Evolutionary conservation across 2,888 invertebrate genomes (phyloP), one percentile per base, ranked within the genome.

Genomic region (Leptarthrus brevirostris): DNA sequence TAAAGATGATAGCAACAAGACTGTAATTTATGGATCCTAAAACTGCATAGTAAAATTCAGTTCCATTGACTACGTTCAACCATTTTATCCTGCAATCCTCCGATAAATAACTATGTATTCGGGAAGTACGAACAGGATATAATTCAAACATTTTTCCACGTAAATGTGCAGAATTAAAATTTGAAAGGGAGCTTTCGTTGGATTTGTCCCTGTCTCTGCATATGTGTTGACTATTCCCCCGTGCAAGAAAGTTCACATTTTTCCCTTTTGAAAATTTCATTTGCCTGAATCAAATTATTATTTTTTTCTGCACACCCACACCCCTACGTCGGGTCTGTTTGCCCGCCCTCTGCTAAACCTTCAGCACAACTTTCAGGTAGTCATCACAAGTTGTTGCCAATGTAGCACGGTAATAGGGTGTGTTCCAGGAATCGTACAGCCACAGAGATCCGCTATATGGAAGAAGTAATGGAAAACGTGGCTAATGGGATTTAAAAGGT

Each of bases 401-500:
- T n/a, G 20, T 20, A 36, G 20, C 40, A 18, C 5, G 40, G 0
- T 34, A 20, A 20, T 4, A 40, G 4, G 0, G 61, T n/a, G 47
- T 47, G 4, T 30, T 30, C 30, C 47, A 47, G 12, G 47, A 47
- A 2, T 16, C 47, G 6, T 47, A 16, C 14, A 14, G 47, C 8
- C 16, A 14, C 47, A n/a, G 47, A n/a, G n/a, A 14, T 30, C 4
- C 30, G 8, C 30, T 56, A 26, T 30, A 56, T 56, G 30, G 26
- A 14, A 56, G 16, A 56, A 26, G 61, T 61, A 71, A 58, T 72
- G 47, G 72, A 72, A 72, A 72, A 71, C 40, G 54, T 54, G 54
- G 54, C 53, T 72, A 61, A 72, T 49, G 73, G 64, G 47, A 61
- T 73, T 73, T 73, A 64, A 73, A 73, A 73, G 73, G 73, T 52